Evolutionary conservation across 2,888 invertebrate species (phyloP), one percentile per base, ranked within the genome.

Genomic region (Nymphalis polychloros): DNA sequence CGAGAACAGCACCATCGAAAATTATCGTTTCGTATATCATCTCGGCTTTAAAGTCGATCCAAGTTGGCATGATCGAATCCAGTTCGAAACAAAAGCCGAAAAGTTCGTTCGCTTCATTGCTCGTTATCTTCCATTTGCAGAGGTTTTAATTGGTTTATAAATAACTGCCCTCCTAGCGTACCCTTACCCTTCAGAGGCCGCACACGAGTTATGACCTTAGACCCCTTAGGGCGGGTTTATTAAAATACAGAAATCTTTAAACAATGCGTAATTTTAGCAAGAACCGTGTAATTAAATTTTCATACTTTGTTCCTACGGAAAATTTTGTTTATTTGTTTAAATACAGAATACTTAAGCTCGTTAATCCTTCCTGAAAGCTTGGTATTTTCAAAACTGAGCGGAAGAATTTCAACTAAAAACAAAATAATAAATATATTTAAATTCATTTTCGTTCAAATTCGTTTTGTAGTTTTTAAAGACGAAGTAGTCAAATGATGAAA

Each of bases 61-160:
- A 48, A 59, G 55, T 35, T 50, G 52, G n/a, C 59, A 64, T 69
- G 68, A 68, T 70, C 67, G 62, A 68, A 61, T 68, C 70, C 63
- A 68, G 53, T 62, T 59, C 59, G 66, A 78, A 72, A 76, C 74
- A 79, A 74, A 79, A 79, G 76, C 76, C 76, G 72, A 81, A 80
- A 78, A 81, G 82, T 80, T 76, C 78, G 67, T 69, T 73, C 64
- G 69, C 69, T 66, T 68, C 69, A 83, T 81, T 81, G 81, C 81
- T 78, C 81, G 84, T 89, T 90, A 89, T 89, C 88, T 83, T 73
- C 81, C 75, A 79, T 79, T 81, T 77, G 79, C 90, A 86, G 87
- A 82, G 84, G 84, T 88, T 90, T 89, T 89, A 92, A 92, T 90
- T 89, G 90, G 86, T 90, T 88, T 90, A 90, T 91, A 90, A 92